Evolutionary conservation across 2,113 vertebrate genomes (phyloP).

Genomic region (Cnemophilus loriae): DNA sequence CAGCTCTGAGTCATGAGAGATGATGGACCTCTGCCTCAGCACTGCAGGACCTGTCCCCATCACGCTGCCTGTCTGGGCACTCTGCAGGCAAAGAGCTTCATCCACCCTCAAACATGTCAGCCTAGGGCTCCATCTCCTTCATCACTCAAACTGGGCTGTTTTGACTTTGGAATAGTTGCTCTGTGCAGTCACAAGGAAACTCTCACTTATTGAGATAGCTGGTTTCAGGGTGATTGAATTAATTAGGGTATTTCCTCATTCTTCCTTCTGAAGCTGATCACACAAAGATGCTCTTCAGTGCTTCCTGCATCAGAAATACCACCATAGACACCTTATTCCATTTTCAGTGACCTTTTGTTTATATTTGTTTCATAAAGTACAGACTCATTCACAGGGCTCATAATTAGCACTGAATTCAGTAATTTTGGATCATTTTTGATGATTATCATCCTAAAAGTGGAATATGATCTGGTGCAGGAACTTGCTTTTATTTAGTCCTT

Average conservation of each 20-base stretch:
- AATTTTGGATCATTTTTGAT: not conserved
- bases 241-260: not conserved
- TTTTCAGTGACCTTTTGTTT: not conserved
- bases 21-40: not conserved
- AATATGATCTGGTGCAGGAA: not conserved
- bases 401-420: not conserved
- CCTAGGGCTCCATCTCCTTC: not conserved
- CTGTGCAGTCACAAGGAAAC: not conserved
- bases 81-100: not conserved
- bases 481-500: not conserved
- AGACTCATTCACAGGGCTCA: not conserved
- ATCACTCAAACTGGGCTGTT: not conserved
- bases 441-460: not conserved
- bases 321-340: not conserved
- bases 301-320: not conserved
- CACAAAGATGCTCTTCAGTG: not conserved
- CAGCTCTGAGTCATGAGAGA: not conserved
- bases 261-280: not conserved
- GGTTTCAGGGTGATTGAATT: not conserved
- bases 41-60: not conserved
- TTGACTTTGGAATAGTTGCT: not conserved
- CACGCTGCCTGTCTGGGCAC: not conserved
- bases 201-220: not conserved
- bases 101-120: not conserved
- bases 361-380: not conserved